Conservation (phyloP, 2,888 invertebrate genomes). For the Eledona agricola region DNA sequence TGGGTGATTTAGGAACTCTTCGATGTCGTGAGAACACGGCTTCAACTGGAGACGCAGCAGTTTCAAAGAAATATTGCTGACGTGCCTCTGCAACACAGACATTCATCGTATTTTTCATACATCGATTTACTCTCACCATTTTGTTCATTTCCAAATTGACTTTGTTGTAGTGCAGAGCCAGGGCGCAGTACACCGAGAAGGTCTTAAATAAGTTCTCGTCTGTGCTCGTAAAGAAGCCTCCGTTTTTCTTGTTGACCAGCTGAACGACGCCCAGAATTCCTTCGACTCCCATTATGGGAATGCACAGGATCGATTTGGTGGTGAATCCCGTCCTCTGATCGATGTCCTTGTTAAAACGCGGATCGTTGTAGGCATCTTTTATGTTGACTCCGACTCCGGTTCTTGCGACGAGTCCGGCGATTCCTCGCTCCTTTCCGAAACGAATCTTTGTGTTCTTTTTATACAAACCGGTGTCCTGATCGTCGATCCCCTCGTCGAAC, state of each 20-base stretch:
- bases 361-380: conserved; percentile 67
- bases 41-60: conserved; percentile 65
- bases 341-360: conserved; percentile 65
- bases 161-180: conserved; percentile 68
- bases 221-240: conserved; percentile 62
- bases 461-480: conserved; percentile 58
- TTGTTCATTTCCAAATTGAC: conserved; percentile 64
- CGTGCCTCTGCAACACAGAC: conserved; percentile 14
- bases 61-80: conserved; percentile 44
- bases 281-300: conserved; percentile 65
- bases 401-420: conserved; percentile 66
- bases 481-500: conserved; percentile 68
- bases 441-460: conserved; percentile 66
- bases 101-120: background rate
- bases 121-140: conserved; percentile 45
- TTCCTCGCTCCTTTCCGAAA: conserved; percentile 64
- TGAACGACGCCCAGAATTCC: conserved; percentile 65
- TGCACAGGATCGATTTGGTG: conserved; percentile 66
- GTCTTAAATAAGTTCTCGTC: conserved; percentile 68
- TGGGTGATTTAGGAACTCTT: conserved; percentile 62
- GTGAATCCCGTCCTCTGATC: conserved; percentile 67
- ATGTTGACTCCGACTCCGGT: conserved; percentile 65
- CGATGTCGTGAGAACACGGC: conserved; percentile 66
- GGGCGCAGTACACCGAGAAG: conserved; percentile 68
- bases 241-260: conserved; percentile 66